phyloP scores from a whole-genome alignment of 1,140 invertebrate species.

The Diploscapter pachys region DNA sequence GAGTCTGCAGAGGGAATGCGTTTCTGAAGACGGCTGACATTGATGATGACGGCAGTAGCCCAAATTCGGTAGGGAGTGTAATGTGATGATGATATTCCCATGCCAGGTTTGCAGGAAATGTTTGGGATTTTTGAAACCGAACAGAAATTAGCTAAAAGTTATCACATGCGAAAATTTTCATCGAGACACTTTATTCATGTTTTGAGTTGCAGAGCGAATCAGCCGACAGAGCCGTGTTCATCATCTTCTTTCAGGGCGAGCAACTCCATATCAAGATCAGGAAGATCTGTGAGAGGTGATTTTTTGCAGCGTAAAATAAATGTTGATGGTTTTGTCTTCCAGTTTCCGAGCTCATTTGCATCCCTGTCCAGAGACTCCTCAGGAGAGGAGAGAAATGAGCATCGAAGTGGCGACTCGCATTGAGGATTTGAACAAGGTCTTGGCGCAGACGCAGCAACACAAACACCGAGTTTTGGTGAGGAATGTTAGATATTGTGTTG shows the following conservation, averaged over 20 bases:
- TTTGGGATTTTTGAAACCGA: constrained; percentile 90
- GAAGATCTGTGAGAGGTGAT: constrained; percentile 84
- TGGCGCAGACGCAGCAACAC: constrained; percentile 94
- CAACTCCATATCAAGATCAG: constrained; percentile 90
- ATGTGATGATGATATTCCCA: no score
- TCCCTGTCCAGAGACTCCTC: constrained; percentile 85
- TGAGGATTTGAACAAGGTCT: constrained; percentile 84
- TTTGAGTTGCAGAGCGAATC: constrained; percentile 75
- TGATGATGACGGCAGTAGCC: constrained; percentile 12
- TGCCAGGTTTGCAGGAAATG: constrained; percentile 61
- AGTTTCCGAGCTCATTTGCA: constrained; percentile 87
- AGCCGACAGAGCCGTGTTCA: constrained; percentile 93
- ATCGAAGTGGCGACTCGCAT: constrained; percentile 86
- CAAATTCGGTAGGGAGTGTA: no score
- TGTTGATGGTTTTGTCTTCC: no score
- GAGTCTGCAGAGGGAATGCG: constrained; percentile 81
- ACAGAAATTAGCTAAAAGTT: constrained; percentile 58
- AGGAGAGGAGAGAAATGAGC: constrained; percentile 86
- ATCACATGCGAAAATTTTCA: background rate
- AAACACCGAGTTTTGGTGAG: constrained; percentile 79
- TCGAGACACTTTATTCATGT: background rate
- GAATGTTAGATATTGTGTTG: constrained; percentile 52
- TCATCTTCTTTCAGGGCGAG: constrained; percentile 98
- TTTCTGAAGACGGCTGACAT: constrained; percentile 80
- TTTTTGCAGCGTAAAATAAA: no score